phyloP scores from a whole-genome alignment of 2,113 vertebrate genomes.

The Pardalotus punctatus region DNA sequence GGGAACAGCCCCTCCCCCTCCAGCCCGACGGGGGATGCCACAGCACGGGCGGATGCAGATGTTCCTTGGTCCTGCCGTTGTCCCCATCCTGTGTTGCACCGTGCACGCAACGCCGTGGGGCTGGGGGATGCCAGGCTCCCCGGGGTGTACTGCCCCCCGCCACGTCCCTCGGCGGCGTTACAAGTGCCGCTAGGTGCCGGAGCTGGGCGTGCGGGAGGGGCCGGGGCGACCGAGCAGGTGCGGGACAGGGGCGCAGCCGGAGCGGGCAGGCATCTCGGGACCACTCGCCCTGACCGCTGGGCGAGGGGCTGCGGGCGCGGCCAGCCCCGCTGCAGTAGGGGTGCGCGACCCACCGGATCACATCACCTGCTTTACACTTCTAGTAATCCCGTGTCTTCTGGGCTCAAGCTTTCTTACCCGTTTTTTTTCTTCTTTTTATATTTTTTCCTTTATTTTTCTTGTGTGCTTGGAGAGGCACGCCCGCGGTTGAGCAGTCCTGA shows the following conservation, averaged over 20 bases:
- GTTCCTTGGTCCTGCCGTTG: accelerated
- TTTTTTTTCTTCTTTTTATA: accelerated
- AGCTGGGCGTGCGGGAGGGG: neutral
- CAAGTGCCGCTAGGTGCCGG: neutral
- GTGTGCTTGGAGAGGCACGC: neutral
- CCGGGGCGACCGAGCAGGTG: neutral
- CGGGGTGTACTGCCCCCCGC: too few relatives aligned
- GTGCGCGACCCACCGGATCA: neutral
- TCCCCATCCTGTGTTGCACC: neutral
- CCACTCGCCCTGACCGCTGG: neutral
- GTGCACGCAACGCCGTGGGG: neutral
- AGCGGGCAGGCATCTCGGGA: neutral
- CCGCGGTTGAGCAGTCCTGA: neutral
- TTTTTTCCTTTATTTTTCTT: neutral
- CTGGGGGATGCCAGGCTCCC: neutral
- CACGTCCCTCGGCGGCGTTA: neutral
- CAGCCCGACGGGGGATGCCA: neutral
- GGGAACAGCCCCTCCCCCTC: neutral
- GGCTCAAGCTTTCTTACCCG: neutral
- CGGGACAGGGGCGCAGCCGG: neutral
- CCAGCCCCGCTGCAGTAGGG: neutral
- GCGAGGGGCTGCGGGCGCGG: neutral
- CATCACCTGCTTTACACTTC: neutral
- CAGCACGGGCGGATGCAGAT: neutral
- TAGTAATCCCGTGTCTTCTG: neutral